Evolutionary conservation across 2,113 vertebrate species (phyloP).

Genomic region (Odontesthes bonariensis): DNA sequence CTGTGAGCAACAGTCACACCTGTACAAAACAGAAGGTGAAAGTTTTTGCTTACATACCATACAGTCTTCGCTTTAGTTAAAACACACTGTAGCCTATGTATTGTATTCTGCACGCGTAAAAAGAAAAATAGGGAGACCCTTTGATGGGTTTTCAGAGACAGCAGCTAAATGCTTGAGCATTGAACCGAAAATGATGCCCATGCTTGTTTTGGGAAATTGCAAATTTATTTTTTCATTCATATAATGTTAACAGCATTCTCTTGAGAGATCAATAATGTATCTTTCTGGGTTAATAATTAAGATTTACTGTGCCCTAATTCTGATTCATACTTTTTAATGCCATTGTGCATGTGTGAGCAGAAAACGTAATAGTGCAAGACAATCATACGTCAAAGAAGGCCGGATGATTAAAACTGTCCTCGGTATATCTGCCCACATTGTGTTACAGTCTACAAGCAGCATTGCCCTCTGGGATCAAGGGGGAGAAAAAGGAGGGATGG

Average conservation of each 20-base stretch:
- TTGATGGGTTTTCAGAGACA: neutral
- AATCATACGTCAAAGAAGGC: neutral
- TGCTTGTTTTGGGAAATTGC: neutral
- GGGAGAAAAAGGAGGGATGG: constrained; percentile 60
- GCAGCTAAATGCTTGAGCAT: neutral
- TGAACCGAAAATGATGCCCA: neutral
- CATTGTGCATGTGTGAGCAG: neutral
- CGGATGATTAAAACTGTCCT: constrained; percentile 34
- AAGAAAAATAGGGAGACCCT: neutral
- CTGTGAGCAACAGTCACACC: constrained; percentile 49
- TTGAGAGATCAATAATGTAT: neutral
- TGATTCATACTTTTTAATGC: too few species aligned
- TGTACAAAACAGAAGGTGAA: constrained; percentile 63
- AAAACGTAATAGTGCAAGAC: constrained; percentile 2
- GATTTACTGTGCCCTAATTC: neutral
- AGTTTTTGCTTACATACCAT: constrained; percentile 46
- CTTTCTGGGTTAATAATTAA: neutral
- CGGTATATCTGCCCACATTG: constrained; percentile 25
- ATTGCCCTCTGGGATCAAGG: constrained; percentile 59
- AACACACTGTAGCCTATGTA: constrained; percentile 43
- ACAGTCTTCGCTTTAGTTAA: constrained; percentile 52
- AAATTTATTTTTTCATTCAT: neutral
- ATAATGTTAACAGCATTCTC: neutral
- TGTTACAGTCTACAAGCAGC: constrained; percentile 51
- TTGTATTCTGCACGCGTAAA: constrained; percentile 7